Base-by-base conservation (phyloP, 2,113 vertebrate species). In the Trichechus manatus region DNA sequence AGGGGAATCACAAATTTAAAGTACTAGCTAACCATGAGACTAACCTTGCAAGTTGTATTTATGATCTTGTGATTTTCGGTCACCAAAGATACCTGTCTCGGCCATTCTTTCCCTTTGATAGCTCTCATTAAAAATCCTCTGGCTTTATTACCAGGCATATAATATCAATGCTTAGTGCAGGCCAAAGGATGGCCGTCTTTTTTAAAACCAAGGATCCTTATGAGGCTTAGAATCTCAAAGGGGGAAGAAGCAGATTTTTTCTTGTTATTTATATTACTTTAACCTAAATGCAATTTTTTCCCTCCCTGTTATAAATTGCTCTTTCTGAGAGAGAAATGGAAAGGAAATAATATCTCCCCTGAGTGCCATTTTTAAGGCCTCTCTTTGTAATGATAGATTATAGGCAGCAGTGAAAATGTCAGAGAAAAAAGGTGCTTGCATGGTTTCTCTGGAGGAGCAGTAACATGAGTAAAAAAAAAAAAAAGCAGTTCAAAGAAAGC, bases 61-160 rank as follows among this genome's bases (percentile, higher is more conserved):
- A 98, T 97, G 97, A 98, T 80, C 90, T 97, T 29, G 13, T 96
- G 98, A 96, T 93, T 98, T 98, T 98, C 89, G 94, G 10, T 13
- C 79, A 96, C 91, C 93, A 83, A 96, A 96, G 95, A 83, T 96
- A 95, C 85, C 87, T 68, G 72, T 96, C 94, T 97, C 63, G 61
- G 95, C 68, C 77, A 97, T 72, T 90, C 78, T 92, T 98, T 89
- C 87, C 96, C 59, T 98, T 94, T 94, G 87, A 78, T 44, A 95
- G 77, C 80, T 91, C 93, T 95, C 91, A 83, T 91, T 98, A 94
- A 97, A 96, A 95, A 31, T 1, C 47, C 96, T 59, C 61, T 70
- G 95, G 66, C 92, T 98, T 98, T 95, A 98, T 97, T 91, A 98
- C 75, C 78, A n/a, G 75, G 66, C 39, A 95, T 94, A 96, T 42